phyloP scores from a whole-genome alignment of 2,113 vertebrate genomes.

The Pomatorhinus ruficollis region DNA sequence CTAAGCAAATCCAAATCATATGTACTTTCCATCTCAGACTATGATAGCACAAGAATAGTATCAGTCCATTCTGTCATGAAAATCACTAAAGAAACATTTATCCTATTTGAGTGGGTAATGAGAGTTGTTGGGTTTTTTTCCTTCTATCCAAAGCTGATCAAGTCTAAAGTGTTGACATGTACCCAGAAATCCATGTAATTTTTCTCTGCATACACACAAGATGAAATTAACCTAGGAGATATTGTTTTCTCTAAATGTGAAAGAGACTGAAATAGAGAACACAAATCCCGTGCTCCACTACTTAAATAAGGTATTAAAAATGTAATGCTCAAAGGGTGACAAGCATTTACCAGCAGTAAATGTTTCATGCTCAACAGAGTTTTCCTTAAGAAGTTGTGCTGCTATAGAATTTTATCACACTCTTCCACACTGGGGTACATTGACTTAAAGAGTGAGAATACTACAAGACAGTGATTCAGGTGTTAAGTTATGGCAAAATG shows the following conservation, averaged over 20 bases:
- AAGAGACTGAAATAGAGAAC: not conserved
- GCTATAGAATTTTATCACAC: not conserved
- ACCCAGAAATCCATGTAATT: not conserved
- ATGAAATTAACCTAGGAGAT: not conserved
- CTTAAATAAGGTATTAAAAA: not conserved
- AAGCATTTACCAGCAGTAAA: not conserved
- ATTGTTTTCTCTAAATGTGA: not conserved
- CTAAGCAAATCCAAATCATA: not conserved
- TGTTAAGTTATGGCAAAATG: not conserved
- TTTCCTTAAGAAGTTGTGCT: not conserved
- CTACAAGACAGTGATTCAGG: not conserved
- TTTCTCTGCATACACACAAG: not conserved
- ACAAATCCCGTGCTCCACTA: not conserved
- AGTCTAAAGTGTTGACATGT: not conserved
- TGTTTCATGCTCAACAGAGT: not conserved
- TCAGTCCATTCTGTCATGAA: not conserved
- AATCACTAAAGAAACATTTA: not conserved
- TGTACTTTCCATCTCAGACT: not conserved
- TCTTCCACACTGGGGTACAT: not conserved
- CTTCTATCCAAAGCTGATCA: not conserved
- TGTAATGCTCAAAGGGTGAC: not conserved
- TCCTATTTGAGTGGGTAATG: fast-evolving
- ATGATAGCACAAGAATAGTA: not conserved
- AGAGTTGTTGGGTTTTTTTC: fast-evolving
- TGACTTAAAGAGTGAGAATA: not conserved